Evolutionary conservation across 2,113 vertebrate species (phyloP).

Genomic region (Muscicapa adusta): DNA sequence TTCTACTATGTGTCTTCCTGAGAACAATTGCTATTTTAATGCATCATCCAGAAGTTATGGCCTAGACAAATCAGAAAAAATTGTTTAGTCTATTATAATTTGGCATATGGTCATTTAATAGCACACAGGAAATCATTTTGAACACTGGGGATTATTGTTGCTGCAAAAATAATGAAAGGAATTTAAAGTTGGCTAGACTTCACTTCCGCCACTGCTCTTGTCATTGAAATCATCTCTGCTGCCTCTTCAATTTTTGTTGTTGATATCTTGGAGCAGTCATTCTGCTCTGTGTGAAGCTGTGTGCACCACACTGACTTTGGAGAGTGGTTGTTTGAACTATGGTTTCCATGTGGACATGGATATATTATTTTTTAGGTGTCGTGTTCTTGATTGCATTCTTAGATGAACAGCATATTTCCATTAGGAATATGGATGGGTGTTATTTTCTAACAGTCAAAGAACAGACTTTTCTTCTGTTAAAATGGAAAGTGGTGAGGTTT

Average conservation of each 20-base stretch:
- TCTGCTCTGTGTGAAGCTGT: not conserved
- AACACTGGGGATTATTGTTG: constrained; percentile 20
- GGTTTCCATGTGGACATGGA: not conserved
- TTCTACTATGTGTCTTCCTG: constrained; percentile 7
- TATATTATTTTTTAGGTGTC: not conserved
- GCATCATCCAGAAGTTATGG: not conserved
- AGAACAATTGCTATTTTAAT: constrained; percentile 40
- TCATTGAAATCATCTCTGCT: constrained; percentile 1
- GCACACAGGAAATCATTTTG: constrained; percentile 17
- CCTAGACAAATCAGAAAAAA: constrained; percentile 22
- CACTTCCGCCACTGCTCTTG: not conserved
- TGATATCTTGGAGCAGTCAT: not conserved
- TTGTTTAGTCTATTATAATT: constrained; percentile 56
- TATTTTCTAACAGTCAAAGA: not conserved
- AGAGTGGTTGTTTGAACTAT: not conserved
- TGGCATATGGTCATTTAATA: constrained; percentile 41
- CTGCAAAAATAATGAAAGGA: constrained; percentile 19
- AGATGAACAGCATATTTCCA: not conserved
- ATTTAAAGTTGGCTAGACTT: constrained; percentile 6
- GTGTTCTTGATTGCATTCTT: not conserved
- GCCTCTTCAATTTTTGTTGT: not conserved
- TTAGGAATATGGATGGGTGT: not conserved
- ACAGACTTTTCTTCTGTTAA: not conserved
- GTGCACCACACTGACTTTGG: not conserved
- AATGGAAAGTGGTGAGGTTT: not conserved